A percentile compares a stretch with the other conserved stretches of the same genome.
These are phyloP conservation scores for Mustela lutreola DNA, from an alignment of 2,113 vertebrate species.

Conservation along the genomic window DNA sequence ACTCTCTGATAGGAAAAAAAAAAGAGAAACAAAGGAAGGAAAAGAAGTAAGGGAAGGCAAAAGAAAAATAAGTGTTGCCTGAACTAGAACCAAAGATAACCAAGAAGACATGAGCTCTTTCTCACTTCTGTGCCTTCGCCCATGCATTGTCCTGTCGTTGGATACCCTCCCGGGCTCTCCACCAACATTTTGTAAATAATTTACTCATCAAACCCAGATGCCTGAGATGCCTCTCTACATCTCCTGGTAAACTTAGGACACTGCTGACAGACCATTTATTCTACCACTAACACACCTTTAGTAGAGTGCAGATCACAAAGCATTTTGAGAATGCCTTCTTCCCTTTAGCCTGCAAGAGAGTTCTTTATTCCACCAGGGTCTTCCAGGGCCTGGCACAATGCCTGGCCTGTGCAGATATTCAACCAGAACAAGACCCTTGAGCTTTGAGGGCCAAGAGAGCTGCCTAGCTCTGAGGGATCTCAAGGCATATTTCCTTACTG, in stretches of 20 bases:
- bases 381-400: not conserved
- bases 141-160: not conserved
- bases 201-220: not conserved
- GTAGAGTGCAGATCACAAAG: not conserved
- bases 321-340: not conserved
- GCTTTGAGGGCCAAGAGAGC: not conserved
- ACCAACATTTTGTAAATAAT: not conserved
- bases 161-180: not conserved
- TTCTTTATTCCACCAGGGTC: not conserved
- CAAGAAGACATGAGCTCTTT: not conserved
- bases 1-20: not conserved
- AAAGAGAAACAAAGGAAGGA: not conserved
- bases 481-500: not conserved
- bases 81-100: not conserved
- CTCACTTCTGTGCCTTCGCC: not conserved
- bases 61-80: not conserved
- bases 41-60: not conserved
- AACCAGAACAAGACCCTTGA: not conserved
- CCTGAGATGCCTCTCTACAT: not conserved
- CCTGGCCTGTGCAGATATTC: not conserved
- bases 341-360: not conserved
- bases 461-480: not conserved
- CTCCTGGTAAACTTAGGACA: not conserved
- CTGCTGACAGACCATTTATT: not conserved
- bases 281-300: not conserved